A percentile compares a stretch with the other conserved stretches of the same genome.
phyloP scores from a whole-genome alignment of 2,113 vertebrate genomes.

The Scatophagus argus region DNA sequence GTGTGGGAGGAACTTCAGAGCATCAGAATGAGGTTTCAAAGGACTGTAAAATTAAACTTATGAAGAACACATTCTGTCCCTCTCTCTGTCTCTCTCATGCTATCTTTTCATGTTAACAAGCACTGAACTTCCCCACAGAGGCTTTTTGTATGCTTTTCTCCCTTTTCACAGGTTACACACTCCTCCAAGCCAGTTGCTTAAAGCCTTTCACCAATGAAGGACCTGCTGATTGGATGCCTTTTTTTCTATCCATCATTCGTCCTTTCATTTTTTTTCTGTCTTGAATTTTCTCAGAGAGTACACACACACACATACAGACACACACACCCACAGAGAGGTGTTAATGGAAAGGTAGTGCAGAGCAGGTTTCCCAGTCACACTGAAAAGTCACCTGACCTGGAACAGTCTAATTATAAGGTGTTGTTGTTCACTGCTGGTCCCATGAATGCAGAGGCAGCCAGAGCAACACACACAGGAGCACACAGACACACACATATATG shows the following conservation, averaged over 20 bases:
- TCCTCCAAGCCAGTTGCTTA: constrained; percentile 39
- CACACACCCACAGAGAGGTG: constrained; percentile 38
- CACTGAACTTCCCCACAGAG: constrained; percentile 23
- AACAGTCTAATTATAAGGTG: constrained; percentile 64
- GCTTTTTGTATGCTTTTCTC: constrained; percentile 3
- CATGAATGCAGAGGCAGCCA: constrained; percentile 1
- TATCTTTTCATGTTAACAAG: constrained; percentile 57
- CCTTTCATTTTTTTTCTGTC: not conserved
- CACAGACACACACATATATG: constrained; percentile 2
- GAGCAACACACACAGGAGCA: not conserved
- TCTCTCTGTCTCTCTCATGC: not conserved
- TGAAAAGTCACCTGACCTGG: constrained; percentile 48
- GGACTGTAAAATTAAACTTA: constrained; percentile 33
- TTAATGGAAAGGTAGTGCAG: constrained; percentile 57
- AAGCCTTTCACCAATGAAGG: constrained; percentile 47
- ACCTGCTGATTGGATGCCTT: constrained; percentile 32
- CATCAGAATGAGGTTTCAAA: constrained; percentile 43
- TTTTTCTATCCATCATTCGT: not conserved
- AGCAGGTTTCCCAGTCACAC: constrained; percentile 38
- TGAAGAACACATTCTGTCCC: constrained; percentile 4
- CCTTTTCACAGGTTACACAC: constrained; percentile 28
- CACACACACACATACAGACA: constrained; percentile 5
- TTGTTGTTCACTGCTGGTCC: constrained; percentile 61
- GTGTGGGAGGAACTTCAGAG: constrained; percentile 42
- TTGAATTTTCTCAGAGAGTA: too few species aligned